A percentile compares a stretch with the other conserved stretches of the same genome.
Evolutionary conservation across 23 tunicate genomes (phyloP).

Genomic region (Phallusia fumigata): DNA sequence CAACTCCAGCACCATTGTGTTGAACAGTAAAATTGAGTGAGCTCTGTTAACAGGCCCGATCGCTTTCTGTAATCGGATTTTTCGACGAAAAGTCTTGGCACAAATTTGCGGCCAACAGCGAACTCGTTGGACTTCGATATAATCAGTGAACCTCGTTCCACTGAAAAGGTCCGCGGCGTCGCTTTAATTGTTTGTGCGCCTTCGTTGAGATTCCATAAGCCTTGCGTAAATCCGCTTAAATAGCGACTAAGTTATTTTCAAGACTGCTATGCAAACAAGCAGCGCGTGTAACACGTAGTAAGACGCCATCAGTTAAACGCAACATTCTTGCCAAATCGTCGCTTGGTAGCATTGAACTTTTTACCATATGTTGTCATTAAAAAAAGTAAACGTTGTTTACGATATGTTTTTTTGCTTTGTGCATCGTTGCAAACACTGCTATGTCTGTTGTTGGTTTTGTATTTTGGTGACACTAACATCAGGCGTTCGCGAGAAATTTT

Average conservation of each 20-base stretch:
- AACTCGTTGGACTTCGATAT: neutral
- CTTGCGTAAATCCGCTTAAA: neutral
- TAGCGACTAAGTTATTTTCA: constrained; percentile 6
- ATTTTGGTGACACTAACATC: no score
- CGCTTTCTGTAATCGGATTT: constrained; percentile 4
- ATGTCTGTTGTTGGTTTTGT: no score
- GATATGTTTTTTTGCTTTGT: no score
- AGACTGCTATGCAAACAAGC: neutral
- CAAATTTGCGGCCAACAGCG: neutral
- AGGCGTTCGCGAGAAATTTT: no score
- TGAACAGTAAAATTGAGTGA: neutral
- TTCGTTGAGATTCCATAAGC: neutral
- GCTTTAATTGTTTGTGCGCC: neutral
- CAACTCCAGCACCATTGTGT: neutral
- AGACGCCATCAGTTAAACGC: no score
- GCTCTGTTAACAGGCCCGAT: neutral
- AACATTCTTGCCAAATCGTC: no score
- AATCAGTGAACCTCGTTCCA: neutral
- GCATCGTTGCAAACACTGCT: no score
- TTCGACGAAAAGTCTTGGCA: neutral
- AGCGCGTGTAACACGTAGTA: neutral
- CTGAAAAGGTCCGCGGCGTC: neutral
- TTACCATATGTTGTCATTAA: no score
- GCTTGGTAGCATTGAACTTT: no score
- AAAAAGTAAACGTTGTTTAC: no score